Evolutionary conservation across 1,140 invertebrate species (phyloP), one percentile per base, ranked within the genome.

Genomic region (Micrasema longulum): DNA sequence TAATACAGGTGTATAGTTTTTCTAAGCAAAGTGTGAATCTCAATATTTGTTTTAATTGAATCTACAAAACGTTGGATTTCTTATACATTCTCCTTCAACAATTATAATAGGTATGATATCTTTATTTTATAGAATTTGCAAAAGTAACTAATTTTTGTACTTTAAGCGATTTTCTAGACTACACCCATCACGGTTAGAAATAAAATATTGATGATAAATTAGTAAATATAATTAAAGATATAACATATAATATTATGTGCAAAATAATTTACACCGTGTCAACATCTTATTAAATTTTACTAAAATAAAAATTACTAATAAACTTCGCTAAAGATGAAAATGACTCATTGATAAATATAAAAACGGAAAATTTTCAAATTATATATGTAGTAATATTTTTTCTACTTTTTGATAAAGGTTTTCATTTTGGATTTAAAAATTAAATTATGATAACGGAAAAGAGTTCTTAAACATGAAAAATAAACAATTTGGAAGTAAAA

Each of bases 121-220:
- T 72, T 72, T 52, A 71, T 70, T 81, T 84, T 79, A 85, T 85
- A 85, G 84, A 85, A 85, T 85, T 85, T 85, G 81, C 81, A 85
- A 85, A 85, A 84, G 83, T 85, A 85, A 85, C 83, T 84, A 84
- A 85, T 82, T 78, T 79, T 85, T 85, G 84, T 85, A 85, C 84
- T 85, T 85, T 84, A 85, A 85, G 84, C 84, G 83, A 84, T 85
- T 85, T 81, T 83, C 84, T 85, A 85, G 85, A 84, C 84, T 83
- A 85, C 84, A 81, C 81, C 80, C 80, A 83, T 80, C 83, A 84
- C 81, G 82, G 82, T 79, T 78, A 80, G 78, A 83, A 81, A 81
- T 79, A 80, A 79, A 70, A 80, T 79, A 79, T 80, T 81, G 80
- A 83, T 83, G 83, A 84, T 83, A 85, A 84, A 84, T 82, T 83